Conservation (phyloP, 2,113 vertebrate genomes). For the Bujurquina vittata region DNA sequence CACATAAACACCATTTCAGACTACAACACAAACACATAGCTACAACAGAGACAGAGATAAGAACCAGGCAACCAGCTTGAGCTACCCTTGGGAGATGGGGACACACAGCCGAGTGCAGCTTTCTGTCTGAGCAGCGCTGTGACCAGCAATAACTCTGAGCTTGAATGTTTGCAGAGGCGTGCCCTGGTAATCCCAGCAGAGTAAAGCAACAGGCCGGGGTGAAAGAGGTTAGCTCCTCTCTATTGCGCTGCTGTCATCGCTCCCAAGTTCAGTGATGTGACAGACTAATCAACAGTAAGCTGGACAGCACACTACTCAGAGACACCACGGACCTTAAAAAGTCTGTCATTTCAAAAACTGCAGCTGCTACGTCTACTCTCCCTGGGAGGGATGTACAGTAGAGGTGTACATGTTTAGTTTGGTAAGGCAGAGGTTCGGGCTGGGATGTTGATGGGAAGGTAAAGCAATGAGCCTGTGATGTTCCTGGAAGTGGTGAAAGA, state of each 20-base stretch:
- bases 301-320: conserved; percentile 3
- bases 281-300: conserved; percentile 29
- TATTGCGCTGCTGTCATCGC: conserved; percentile 55
- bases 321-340: neutral
- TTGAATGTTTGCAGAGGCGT: conserved; percentile 74
- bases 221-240: conserved; percentile 61
- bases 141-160: conserved; percentile 68
- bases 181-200: conserved; percentile 68
- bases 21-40: conserved; percentile 45
- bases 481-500: conserved; percentile 80
- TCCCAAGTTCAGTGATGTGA: conserved; percentile 26
- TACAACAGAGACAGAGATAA: conserved; percentile 38
- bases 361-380: neutral
- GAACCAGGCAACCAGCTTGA: conserved; percentile 30
- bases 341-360: neutral
- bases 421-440: conserved; percentile 45
- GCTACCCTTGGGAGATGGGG: conserved; percentile 57
- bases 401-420: conserved; percentile 45
- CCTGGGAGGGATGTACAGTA: conserved; percentile 26
- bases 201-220: conserved; percentile 62
- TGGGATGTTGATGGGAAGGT: conserved; percentile 55
- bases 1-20: conserved; percentile 24
- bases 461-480: conserved; percentile 48
- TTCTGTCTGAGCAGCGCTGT: conserved; percentile 38
- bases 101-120: conserved; percentile 41